A percentile compares a stretch with the other conserved stretches of the same genome.
phyloP scores from a whole-genome alignment of 2,888 invertebrate species.

The Sinohyriopsis cumingii region DNA sequence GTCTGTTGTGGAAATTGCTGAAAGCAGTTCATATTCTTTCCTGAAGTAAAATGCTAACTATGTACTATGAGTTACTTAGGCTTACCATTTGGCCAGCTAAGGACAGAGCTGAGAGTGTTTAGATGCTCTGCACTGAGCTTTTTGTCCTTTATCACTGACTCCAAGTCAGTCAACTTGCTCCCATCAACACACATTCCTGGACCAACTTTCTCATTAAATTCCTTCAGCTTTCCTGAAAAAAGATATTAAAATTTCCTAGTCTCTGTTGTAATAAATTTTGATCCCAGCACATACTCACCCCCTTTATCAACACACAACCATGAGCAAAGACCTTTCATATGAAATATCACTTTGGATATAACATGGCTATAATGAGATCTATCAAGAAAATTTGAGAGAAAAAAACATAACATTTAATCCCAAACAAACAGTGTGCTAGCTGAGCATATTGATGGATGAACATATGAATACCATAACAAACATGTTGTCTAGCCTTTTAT shows the following conservation, averaged over 20 bases:
- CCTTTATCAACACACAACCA: too few relatives aligned
- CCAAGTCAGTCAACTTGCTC: slow-evolving; percentile 74
- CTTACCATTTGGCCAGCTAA: slow-evolving; percentile 84
- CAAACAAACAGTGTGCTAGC: too few relatives aligned
- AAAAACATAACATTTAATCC: too few relatives aligned
- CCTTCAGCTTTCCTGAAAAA: slow-evolving; percentile 61
- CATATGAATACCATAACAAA: not conserved
- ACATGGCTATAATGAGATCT: too few relatives aligned
- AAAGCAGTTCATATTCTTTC: too few relatives aligned
- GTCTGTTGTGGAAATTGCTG: too few relatives aligned
- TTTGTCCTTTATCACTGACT: slow-evolving; percentile 68
- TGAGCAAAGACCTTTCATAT: too few relatives aligned
- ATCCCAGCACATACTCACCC: too few relatives aligned
- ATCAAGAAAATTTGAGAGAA: too few relatives aligned
- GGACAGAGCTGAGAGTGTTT: slow-evolving; percentile 77
- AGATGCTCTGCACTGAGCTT: slow-evolving; percentile 73
- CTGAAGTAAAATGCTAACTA: too few relatives aligned
- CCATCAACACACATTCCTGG: slow-evolving; percentile 74
- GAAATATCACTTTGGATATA: too few relatives aligned
- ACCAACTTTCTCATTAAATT: slow-evolving; percentile 60
- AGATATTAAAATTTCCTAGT: not conserved
- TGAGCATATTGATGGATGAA: not conserved
- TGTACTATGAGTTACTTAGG: not conserved
- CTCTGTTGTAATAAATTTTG: too few relatives aligned
- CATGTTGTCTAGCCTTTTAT: not conserved